Evolutionary conservation across 2,113 vertebrate genomes (phyloP), one percentile per base, ranked within the genome.

Genomic region (Mormyrus lacerda): DNA sequence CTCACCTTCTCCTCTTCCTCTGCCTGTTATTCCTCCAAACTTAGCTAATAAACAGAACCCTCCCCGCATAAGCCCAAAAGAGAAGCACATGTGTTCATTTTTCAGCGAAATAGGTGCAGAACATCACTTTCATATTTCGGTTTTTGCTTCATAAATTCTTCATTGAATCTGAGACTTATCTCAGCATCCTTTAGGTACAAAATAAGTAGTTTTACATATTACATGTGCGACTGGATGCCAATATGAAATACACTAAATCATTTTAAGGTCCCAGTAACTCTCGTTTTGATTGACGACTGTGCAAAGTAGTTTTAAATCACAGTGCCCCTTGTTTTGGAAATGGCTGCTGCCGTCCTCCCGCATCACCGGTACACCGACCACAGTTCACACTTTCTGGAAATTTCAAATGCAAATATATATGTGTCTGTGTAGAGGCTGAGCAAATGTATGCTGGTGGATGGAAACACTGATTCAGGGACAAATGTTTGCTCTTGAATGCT

Each of bases 81-180:
- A 53, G 27, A 88, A 17, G 45, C 31, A 50, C 4, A 8, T 53
- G 42, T 48, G 45, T 17, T 2, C 44, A 87, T 90, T 90, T 82
- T 87, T 86, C 39, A 89, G 89, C 7, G 45, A 50, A 87, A 87
- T 61, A 83, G 82, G 87, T 42, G 53, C 48, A 15, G 19, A 50
- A 51, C 50, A 88, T 65, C 27, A 21, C 73, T 89, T 90, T 51
- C 87, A 90, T 83, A 51, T 91, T 89, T 31, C 15, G 15, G 45
- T 89, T 90, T 89, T 84, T 24, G 61, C 31, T 27, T n/a, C 13
- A 87, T 91, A 85, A 91, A 90, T 89, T 88, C 90, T 90, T 87
- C n/a, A 91, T 90, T 83, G 55, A 58, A 76, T 10, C 55, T 44
- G 9, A 31, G 35, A 87, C 31, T 87, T 35, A 35, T 61, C 53